A percentile compares a stretch with the other conserved stretches of the same genome.
Evolutionary conservation across 2,888 invertebrate species (phyloP).

Genomic region (Acleris sparsana): DNA sequence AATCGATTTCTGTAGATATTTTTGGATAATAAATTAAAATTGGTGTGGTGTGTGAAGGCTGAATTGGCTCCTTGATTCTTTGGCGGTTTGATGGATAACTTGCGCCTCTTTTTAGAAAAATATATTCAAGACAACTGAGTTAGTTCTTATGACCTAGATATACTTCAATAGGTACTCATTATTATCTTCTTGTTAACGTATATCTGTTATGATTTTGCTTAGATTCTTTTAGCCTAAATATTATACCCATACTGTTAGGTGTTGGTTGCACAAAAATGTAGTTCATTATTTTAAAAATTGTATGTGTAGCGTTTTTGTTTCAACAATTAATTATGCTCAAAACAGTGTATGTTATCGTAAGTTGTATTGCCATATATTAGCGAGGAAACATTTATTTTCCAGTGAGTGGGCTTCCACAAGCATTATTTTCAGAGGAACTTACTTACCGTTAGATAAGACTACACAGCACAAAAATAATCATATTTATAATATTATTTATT

Average conservation of each 20-base stretch:
- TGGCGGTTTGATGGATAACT: constrained; percentile 1
- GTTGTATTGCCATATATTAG: constrained; percentile 34
- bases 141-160: constrained; percentile 32
- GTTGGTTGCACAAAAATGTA: constrained; percentile 29
- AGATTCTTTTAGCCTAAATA: constrained; percentile 33
- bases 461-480: constrained; percentile 30
- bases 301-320: constrained; percentile 8
- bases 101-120: constrained; percentile 15
- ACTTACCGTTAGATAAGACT: constrained; percentile 5
- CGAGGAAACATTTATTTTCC: constrained; percentile 25
- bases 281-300: constrained; percentile 15
- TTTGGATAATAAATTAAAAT: neutral
- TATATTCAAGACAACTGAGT: constrained; percentile 36
- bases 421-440: constrained; percentile 18
- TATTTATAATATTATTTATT: constrained; percentile 23
- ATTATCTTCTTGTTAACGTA: constrained; percentile 28
- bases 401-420: constrained; percentile 37
- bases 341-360: constrained; percentile 33
- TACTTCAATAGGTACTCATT: constrained; percentile 32
- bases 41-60: neutral
- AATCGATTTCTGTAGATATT: too few species aligned
- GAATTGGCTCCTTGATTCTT: neutral
- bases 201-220: constrained; percentile 27
- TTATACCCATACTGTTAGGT: constrained; percentile 27
- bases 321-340: constrained; percentile 34